Evolutionary conservation across 2,797 vertebrate genomes (phyloP).

Genomic region (Sparus aurata): DNA sequence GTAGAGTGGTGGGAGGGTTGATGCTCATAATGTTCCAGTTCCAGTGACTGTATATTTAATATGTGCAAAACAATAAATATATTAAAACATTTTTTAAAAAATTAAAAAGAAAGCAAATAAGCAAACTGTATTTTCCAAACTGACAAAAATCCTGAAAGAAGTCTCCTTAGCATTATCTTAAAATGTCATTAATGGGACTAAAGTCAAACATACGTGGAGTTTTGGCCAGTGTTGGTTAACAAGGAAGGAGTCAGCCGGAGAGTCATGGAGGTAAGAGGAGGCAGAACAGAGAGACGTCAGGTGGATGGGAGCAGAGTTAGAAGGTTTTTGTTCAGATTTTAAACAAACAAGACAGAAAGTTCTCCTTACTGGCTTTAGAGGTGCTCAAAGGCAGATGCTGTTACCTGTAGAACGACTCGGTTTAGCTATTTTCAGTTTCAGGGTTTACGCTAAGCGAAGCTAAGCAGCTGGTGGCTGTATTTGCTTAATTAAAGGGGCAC

Average conservation of each 20-base stretch:
- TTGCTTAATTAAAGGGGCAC: no score
- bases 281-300: neutral
- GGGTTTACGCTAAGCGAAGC: neutral
- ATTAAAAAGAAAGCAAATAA: neutral
- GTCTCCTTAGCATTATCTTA: no score
- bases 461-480: neutral
- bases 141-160: no score
- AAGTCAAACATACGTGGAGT: slow-evolving; percentile 53
- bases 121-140: neutral
- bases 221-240: slow-evolving; percentile 72
- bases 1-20: no score
- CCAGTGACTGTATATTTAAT: no score
- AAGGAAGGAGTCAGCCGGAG: slow-evolving; percentile 14
- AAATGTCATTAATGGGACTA: no score
- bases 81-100: no score
- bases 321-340: neutral
- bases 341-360: neutral
- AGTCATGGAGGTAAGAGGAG: neutral
- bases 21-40: no score
- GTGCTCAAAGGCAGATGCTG: neutral
- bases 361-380: neutral
- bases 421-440: neutral
- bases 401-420: no score
- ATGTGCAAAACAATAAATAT: no score
- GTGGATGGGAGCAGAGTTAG: neutral